Evolutionary conservation across 2,113 vertebrate species (phyloP).

Genomic region (Gnathonemus longibarbis): DNA sequence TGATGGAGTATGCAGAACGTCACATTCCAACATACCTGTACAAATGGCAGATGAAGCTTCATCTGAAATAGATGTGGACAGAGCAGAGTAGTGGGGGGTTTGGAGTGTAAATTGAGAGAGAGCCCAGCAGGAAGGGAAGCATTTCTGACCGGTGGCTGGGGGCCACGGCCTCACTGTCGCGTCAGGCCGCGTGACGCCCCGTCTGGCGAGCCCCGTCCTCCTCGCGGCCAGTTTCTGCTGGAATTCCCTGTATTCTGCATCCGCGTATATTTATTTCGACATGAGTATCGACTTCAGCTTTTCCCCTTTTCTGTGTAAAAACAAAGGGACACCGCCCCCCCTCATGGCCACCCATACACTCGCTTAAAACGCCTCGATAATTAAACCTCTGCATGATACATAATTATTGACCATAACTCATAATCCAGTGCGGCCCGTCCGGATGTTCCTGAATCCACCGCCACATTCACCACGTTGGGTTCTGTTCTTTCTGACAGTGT

Average conservation of each 20-base stretch:
- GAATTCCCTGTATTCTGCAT: conserved; percentile 26
- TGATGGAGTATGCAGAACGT: background rate
- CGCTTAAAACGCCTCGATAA: background rate
- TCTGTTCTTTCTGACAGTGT: background rate
- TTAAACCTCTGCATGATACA: background rate
- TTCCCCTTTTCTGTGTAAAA: conserved; percentile 31
- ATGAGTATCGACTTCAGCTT: conserved; percentile 34
- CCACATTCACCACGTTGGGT: background rate
- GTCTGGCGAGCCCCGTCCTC: conserved; percentile 26
- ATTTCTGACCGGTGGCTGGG: background rate
- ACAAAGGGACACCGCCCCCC: conserved; percentile 20
- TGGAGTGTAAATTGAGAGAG: background rate
- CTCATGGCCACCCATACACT: background rate
- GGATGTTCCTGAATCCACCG: background rate
- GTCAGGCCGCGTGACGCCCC: background rate
- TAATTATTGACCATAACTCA: background rate
- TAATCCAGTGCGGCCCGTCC: background rate
- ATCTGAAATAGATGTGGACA: background rate
- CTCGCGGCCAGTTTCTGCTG: conserved; percentile 30
- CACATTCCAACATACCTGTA: background rate
- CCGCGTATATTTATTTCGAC: conserved; percentile 41
- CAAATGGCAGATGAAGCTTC: background rate
- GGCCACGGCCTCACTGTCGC: no score
- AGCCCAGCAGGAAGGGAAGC: background rate
- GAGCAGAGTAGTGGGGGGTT: background rate